Percentiles rank a stretch among this genome's conserved stretches.
Evolutionary conservation across 2,888 invertebrate species (phyloP).

Genomic region (Strigamia crassipes): DNA sequence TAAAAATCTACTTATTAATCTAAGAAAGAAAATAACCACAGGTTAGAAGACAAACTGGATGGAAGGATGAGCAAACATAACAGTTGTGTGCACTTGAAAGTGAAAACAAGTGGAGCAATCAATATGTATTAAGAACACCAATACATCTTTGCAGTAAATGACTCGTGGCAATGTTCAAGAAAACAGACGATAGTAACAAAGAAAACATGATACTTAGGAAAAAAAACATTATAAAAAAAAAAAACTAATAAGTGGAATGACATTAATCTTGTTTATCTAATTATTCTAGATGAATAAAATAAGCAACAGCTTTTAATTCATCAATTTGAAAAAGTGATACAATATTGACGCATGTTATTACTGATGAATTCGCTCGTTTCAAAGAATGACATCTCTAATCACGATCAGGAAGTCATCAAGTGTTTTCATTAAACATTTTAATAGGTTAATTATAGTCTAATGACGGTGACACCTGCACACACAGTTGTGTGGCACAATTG

Average conservation of each 20-base stretch:
- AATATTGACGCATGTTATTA: background rate
- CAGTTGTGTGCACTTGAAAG: conserved; percentile 36
- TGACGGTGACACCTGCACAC: conserved; percentile 40
- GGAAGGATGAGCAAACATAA: conserved; percentile 42
- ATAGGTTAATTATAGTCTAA: conserved; percentile 42
- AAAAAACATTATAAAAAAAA: background rate
- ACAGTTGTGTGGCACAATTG: conserved; percentile 35
- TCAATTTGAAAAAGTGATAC: background rate
- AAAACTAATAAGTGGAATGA: background rate
- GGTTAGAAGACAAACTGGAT: conserved; percentile 36
- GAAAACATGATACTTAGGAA: background rate
- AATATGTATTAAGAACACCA: conserved; percentile 30
- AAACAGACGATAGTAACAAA: conserved; percentile 6
- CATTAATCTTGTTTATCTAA: conserved; percentile 30
- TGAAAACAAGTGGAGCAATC: conserved; percentile 35
- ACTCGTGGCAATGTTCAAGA: conserved; percentile 23
- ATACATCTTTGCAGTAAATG: conserved; percentile 37
- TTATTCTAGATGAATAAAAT: background rate
- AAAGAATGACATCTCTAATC: conserved; percentile 31
- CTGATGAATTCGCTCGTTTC: conserved; percentile 8
- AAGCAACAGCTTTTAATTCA: background rate
- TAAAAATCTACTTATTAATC: background rate
- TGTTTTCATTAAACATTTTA: conserved; percentile 42
- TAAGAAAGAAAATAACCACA: conserved; percentile 14
- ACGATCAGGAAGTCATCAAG: conserved; percentile 42